phyloP scores from a whole-genome alignment of 2,797 vertebrate genomes.

The Pampus argenteus region DNA sequence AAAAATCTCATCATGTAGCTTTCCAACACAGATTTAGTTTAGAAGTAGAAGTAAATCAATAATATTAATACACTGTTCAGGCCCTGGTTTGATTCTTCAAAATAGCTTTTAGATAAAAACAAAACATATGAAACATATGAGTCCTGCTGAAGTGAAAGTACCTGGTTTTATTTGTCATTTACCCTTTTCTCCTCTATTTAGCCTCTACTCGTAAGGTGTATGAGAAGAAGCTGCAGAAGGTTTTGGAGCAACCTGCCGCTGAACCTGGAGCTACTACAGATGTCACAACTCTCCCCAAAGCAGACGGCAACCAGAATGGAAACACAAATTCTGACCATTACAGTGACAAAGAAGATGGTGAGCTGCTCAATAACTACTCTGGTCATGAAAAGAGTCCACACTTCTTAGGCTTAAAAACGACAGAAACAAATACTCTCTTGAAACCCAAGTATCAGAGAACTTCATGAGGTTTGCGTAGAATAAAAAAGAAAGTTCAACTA shows the following conservation, averaged over 20 bases:
- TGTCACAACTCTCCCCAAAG: slow-evolving; percentile 79
- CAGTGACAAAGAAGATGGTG: slow-evolving; percentile 95
- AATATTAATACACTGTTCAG: too few relatives aligned
- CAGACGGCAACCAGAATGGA: slow-evolving; percentile 91
- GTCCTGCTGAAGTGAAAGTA: background rate
- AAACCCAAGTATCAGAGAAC: too few relatives aligned
- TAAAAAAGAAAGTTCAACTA: too few relatives aligned
- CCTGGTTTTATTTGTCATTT: background rate
- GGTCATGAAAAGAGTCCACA: too few relatives aligned
- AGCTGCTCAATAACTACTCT: too few relatives aligned
- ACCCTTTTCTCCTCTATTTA: slow-evolving; percentile 53
- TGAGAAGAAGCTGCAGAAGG: slow-evolving; percentile 92
- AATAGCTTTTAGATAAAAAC: background rate
- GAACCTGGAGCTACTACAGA: slow-evolving; percentile 71
- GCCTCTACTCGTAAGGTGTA: slow-evolving; percentile 92
- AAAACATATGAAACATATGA: background rate
- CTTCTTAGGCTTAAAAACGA: too few relatives aligned
- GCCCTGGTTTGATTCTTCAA: background rate
- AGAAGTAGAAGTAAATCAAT: too few relatives aligned
- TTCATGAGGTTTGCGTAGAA: too few relatives aligned
- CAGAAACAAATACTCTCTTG: too few relatives aligned
- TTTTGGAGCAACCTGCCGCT: slow-evolving; percentile 86
- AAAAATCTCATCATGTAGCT: background rate
- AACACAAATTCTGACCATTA: slow-evolving; percentile 93
- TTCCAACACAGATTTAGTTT: too few relatives aligned